Base-by-base conservation (phyloP, 2,797 vertebrate genomes). In the Malurus leucopterus region DNA sequence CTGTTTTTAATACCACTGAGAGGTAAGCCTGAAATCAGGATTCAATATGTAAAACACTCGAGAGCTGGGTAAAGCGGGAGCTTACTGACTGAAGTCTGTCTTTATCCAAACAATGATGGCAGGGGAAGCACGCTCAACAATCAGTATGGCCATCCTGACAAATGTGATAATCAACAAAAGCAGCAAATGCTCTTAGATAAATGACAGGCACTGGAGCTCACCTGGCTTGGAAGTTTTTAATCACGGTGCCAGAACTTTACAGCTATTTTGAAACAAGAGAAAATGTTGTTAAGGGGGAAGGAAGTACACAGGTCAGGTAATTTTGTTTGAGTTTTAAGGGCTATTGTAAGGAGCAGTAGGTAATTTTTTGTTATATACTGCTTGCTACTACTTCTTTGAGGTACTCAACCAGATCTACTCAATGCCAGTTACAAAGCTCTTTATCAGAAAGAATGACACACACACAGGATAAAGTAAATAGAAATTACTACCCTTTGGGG, bases 401-500 rank as follows among this genome's bases (percentile, higher is more conserved):
- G 50, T 88, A 41, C 51, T 79, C 62, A 57, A 68, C 18, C 40
- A 86, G 36, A 74, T 71, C 58, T 41, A 84, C 49, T 75, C 73
- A 89, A 75, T 55, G 59, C 55, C 78, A 75, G 73, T 75, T 92
- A 75, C 29, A 86, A 86, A 88, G 27, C 49, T 65, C 63, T 88
- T 84, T 78, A 84, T 92, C 70, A 92, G 63, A 84, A 64, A 72
- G 61, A 86, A 86, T 2, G 4, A 62, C 49, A 78, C 3, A 69
- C 8, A 71, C 1, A 77, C 0, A 83, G 43, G 59, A 70, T 34
- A 93, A 93, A 92, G 89, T 78, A 91, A 91, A 90, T 47, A 92
- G 41, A 89, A 84, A 91, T 91, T 91, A 90, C 91, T 89, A 75
- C 26, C 40, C 55, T 74, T 81, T 13, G 4, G 63, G 55, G 40